These are phyloP conservation scores for Tetragonula carbonaria DNA, from an alignment of 2,888 invertebrate genomes.

Conservation along the genomic window DNA sequence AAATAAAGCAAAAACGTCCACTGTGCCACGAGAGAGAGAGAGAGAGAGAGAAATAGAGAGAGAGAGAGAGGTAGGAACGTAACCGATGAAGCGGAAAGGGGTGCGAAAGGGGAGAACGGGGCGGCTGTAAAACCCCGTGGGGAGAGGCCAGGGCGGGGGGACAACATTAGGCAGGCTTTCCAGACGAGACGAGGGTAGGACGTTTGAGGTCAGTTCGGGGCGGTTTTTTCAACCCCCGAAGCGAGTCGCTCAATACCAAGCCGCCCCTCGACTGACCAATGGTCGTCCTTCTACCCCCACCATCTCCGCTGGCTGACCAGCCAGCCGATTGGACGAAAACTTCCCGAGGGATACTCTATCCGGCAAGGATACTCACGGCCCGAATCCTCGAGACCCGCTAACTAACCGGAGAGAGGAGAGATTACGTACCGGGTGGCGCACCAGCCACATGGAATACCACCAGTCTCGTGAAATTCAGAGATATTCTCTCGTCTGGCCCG, in stretches of 20 bases:
- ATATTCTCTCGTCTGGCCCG: too few species aligned
- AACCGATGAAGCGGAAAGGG: constrained; percentile 66
- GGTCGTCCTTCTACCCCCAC: constrained; percentile 81
- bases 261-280: constrained; percentile 82
- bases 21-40: constrained; percentile 26
- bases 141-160: constrained; percentile 61
- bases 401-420: constrained; percentile 80
- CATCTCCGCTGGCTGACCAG: constrained; percentile 78
- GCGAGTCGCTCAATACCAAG: constrained; percentile 82
- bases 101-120: constrained; percentile 57
- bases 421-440: constrained; percentile 79
- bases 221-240: constrained; percentile 83
- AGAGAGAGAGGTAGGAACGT: constrained; percentile 50
- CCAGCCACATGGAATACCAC: background rate
- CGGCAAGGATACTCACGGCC: constrained; percentile 75
- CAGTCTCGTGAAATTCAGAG: constrained; percentile 22
- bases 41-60: too few species aligned
- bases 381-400: constrained; percentile 79
- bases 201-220: constrained; percentile 84
- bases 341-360: constrained; percentile 78
- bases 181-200: constrained; percentile 82
- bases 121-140: constrained; percentile 59
- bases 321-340: constrained; percentile 81
- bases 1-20: constrained; percentile 45
- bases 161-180: constrained; percentile 81